A percentile compares a stretch with the other conserved stretches of the same genome.
phyloP scores from a whole-genome alignment of 2,797 vertebrate genomes.

The Paramormyrops hopkinsi region DNA sequence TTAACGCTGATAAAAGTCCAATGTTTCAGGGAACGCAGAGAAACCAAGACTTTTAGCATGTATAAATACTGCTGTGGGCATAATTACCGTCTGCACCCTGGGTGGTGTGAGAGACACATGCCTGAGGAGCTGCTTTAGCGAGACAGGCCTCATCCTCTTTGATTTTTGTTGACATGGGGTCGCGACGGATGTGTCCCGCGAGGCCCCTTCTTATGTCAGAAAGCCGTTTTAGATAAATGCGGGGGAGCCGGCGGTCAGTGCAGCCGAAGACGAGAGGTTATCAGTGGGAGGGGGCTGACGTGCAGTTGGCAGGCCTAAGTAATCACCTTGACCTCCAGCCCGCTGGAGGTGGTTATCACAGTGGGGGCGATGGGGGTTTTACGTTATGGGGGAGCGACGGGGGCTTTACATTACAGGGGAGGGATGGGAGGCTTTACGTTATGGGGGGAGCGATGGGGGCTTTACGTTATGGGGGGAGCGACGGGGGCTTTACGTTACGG shows the following conservation, averaged over 20 bases:
- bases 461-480: not conserved
- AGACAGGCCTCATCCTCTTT: not conserved
- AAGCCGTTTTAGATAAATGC: constrained; percentile 10
- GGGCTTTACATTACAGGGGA: not conserved
- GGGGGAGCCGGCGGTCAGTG: constrained; percentile 26
- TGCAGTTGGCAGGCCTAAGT: constrained; percentile 35
- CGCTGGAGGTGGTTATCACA: constrained; percentile 33
- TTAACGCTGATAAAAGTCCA: not conserved
- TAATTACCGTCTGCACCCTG: not conserved
- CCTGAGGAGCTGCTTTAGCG: not conserved
- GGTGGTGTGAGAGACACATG: not conserved
- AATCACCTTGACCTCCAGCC: constrained; percentile 44
- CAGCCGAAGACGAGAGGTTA: constrained; percentile 41
- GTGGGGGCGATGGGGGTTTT: constrained; percentile 14
- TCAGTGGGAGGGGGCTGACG: constrained; percentile 30
- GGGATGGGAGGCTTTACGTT: constrained; percentile 2
- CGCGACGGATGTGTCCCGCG: not conserved
- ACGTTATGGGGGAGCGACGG: not conserved
- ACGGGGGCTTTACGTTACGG: not conserved
- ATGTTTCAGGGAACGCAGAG: not conserved
- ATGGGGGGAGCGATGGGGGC: not conserved
- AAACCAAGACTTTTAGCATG: not conserved
- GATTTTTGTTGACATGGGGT: not conserved
- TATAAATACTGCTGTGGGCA: not conserved
- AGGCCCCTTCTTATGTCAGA: not conserved